Evolutionary conservation across 2,888 invertebrate genomes (phyloP).

Genomic region (Lissonota sp.): DNA sequence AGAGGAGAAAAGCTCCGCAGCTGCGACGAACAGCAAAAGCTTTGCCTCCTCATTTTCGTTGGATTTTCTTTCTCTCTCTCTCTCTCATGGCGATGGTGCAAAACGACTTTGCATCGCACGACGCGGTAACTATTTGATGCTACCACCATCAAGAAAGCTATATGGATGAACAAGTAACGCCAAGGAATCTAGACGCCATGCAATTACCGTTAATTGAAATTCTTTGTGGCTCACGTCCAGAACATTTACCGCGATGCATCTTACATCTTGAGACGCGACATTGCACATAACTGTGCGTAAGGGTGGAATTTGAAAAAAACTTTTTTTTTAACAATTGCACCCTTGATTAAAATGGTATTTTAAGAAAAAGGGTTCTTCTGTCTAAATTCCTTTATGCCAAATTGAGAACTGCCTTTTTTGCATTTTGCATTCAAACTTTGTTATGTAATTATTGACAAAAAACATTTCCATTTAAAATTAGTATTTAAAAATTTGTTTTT

Average conservation of each 20-base stretch:
- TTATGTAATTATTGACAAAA: no score
- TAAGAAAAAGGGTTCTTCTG: no score
- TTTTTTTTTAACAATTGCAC: not conserved
- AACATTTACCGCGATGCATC: conserved; percentile 36
- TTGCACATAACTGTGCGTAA: conserved; percentile 14
- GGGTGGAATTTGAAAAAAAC: not conserved
- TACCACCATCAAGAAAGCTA: no score
- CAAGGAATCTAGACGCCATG: conserved; percentile 68
- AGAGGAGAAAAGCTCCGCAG: conserved; percentile 64
- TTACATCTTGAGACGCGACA: conserved; percentile 23
- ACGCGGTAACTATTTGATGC: no score
- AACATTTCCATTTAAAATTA: no score
- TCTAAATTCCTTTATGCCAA: no score
- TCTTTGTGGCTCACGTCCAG: conserved; percentile 78
- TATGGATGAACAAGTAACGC: no score
- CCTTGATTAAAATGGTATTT: no score
- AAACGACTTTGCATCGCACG: no score
- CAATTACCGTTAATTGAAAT: conserved; percentile 82
- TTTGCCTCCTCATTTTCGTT: conserved; percentile 30
- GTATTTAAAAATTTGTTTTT: not conserved
- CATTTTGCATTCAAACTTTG: no score
- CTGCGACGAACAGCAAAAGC: conserved; percentile 26
- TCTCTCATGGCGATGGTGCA: no score
- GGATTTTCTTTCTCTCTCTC: conserved; percentile 6
- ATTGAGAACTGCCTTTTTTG: no score